Conservation (phyloP, 2,797 vertebrate genomes). For the Knipowitschia caucasica region DNA sequence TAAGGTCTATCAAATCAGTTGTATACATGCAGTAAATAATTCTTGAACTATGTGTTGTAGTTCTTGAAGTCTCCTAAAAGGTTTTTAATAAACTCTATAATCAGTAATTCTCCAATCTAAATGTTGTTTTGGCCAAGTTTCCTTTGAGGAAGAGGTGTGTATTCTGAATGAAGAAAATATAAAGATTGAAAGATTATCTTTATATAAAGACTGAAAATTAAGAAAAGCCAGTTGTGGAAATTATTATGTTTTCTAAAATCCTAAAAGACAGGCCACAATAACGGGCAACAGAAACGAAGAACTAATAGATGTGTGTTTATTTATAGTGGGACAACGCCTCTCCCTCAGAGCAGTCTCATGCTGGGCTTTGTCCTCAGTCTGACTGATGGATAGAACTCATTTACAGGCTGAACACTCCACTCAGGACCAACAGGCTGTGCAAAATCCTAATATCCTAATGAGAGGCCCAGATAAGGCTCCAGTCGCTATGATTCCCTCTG, state of each 20-base stretch:
- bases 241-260: neutral
- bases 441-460: conserved; percentile 76
- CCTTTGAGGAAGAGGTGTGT: no score
- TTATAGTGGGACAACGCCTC: conserved; percentile 60
- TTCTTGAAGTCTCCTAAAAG: no score
- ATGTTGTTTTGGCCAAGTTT: no score
- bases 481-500: conserved; percentile 75
- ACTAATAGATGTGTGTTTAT: conserved; percentile 50
- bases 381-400: conserved; percentile 73
- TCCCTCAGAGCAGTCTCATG: conserved; percentile 42
- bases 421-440: conserved; percentile 63
- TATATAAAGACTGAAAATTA: no score
- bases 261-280: neutral
- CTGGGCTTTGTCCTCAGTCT: conserved; percentile 57
- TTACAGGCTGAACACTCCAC: conserved; percentile 55
- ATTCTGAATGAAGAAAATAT: no score
- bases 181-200: no score
- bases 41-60: no score
- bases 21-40: no score
- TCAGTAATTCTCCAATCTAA: no score
- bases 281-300: conserved; percentile 39
- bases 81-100: no score
- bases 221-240: no score
- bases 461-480: conserved; percentile 72
- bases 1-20: no score